phyloP scores from a whole-genome alignment of 2,888 invertebrate genomes.

The Oxycera nigricornis region DNA sequence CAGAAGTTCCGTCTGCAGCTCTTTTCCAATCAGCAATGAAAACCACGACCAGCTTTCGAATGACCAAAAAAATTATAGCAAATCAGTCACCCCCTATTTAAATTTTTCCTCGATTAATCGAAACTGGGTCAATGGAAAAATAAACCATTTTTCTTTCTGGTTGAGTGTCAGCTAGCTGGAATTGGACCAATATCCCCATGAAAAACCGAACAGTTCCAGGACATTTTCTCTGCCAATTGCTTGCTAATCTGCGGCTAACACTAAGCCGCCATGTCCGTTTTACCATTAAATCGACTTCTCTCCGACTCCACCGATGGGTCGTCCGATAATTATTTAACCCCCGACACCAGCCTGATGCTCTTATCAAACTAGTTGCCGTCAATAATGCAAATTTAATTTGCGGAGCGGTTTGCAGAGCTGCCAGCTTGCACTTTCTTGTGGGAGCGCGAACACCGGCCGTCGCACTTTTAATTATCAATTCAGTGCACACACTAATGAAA shows the following conservation, averaged over 20 bases:
- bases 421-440: neutral
- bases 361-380: slow-evolving; percentile 27
- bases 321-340: slow-evolving; percentile 26
- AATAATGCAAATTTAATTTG: slow-evolving; percentile 33
- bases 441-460: neutral
- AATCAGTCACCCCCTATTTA: neutral
- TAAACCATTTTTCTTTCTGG: neutral
- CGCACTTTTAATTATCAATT: neutral
- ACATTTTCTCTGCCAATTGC: neutral
- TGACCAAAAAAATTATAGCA: too few relatives aligned
- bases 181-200: neutral
- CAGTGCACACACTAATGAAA: neutral
- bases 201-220: neutral
- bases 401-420: slow-evolving; percentile 2
- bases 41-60: too few relatives aligned
- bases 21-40: too few relatives aligned
- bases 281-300: slow-evolving; percentile 21
- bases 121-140: neutral
- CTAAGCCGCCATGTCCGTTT: neutral
- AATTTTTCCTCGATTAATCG: neutral
- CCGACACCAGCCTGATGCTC: slow-evolving; percentile 25
- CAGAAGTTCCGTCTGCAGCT: too few relatives aligned
- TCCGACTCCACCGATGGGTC: neutral
- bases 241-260: slow-evolving; percentile 11
- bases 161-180: neutral